Evolutionary conservation across 2,888 invertebrate species (phyloP), one percentile per base, ranked within the genome.

Genomic region (Thalpophila matura): DNA sequence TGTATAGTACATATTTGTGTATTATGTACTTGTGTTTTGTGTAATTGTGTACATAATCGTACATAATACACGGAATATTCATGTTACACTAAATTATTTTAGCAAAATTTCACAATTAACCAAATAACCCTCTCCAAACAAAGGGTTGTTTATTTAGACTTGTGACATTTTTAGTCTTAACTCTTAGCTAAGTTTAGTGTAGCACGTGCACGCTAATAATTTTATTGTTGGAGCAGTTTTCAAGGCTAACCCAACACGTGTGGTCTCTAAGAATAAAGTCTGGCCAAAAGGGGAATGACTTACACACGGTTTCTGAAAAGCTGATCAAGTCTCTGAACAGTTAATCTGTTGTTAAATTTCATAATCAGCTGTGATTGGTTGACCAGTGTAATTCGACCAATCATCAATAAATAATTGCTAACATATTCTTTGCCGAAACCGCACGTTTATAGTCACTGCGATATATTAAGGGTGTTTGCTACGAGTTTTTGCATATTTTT

Each of bases 1-100:
- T 89, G 77, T 70, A 75, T 72, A 77, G 60, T 45, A 77, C 86
- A 88, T 89, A 86, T 85, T 74, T 78, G 50, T 64, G 60, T 63
- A 45, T 43, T 61, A 24, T 63, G 53, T 63, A 55, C 57, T 55
- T 67, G 22, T 47, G 46, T 57, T 50, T 38, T 57, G 18, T 55
- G 72, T 61, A 49, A 27, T 50, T 58, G 50, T 57, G 35, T 58
- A 60, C 43, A 38, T 58, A 43, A 60, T 57, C 43, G 56, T 51
- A n/a, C n/a, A n/a, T n/a, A n/a, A n/a, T n/a, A n/a, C n/a, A n/a
- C n/a, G n/a, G n/a, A n/a, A n/a, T n/a, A n/a, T 27, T 9, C 5
- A 45, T 4, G 9, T 3, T 1, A 10, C 43, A 60, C 27, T 27
- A 7, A 9, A 12, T 24, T 14, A 22, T 27, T 64, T 22, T 0